A percentile compares a stretch with the other conserved stretches of the same genome.
Evolutionary conservation across 2,888 invertebrate genomes (phyloP).

Genomic region (Orthosia gothica): DNA sequence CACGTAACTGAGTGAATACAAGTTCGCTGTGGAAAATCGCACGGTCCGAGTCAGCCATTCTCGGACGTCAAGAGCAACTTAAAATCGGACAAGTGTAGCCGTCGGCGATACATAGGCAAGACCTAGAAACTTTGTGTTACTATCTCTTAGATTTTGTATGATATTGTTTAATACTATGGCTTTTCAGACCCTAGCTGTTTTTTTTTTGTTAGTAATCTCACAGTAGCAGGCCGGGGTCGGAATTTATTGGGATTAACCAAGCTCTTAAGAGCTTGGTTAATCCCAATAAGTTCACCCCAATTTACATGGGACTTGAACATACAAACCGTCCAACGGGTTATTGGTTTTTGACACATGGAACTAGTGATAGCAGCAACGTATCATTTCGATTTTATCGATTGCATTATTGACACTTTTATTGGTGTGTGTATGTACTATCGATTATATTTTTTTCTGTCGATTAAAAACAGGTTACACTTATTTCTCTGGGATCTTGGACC

Average conservation of each 20-base stretch:
- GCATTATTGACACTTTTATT: too few relatives aligned
- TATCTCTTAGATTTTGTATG: not conserved
- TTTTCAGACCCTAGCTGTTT: not conserved
- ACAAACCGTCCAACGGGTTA: too few relatives aligned
- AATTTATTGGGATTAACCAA: too few relatives aligned
- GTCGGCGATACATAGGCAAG: conserved; percentile 6
- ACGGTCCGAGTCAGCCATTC: conserved; percentile 15
- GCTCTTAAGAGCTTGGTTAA: too few relatives aligned
- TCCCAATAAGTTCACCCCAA: not conserved
- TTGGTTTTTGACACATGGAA: too few relatives aligned
- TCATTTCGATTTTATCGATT: too few relatives aligned
- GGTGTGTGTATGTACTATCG: too few relatives aligned
- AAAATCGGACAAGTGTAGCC: conserved; percentile 41
- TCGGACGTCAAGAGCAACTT: conserved; percentile 36
- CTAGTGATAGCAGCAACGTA: too few relatives aligned
- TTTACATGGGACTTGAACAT: not conserved
- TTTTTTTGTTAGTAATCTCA: not conserved
- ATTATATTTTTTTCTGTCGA: too few relatives aligned
- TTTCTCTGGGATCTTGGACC: too few relatives aligned
- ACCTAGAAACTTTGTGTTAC: conserved; percentile 3
- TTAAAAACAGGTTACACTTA: too few relatives aligned
- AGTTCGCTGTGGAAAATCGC: conserved; percentile 57
- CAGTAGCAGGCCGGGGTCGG: not conserved
- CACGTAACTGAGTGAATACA: conserved; percentile 54
- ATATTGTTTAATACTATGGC: conserved; percentile 1